Evolutionary conservation across 2,113 vertebrate species (phyloP).

Genomic region (Potamarius usumacintae): DNA sequence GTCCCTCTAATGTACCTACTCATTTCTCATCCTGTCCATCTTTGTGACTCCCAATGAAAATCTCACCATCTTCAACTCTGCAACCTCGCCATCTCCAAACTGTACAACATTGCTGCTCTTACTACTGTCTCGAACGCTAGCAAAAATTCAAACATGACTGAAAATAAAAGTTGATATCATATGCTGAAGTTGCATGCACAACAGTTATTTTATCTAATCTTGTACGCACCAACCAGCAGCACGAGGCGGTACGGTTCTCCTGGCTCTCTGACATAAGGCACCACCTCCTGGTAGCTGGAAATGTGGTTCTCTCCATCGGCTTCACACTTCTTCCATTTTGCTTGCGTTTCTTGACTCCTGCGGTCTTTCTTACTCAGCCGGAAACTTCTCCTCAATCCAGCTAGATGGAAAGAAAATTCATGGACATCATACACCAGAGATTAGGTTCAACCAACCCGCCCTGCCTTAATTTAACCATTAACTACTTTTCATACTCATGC

Average conservation of each 20-base stretch:
- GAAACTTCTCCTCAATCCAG: constrained; percentile 90
- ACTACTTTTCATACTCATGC: not conserved
- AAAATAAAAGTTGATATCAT: not conserved
- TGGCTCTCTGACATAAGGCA: constrained; percentile 56
- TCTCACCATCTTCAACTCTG: too few species aligned
- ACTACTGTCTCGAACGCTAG: not conserved
- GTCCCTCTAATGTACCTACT: too few species aligned
- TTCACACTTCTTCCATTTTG: constrained; percentile 82
- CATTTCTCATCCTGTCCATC: too few species aligned
- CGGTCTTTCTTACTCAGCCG: constrained; percentile 86
- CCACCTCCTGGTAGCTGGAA: constrained; percentile 65
- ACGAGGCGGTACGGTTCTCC: constrained; percentile 59
- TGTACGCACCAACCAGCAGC: constrained; percentile 64
- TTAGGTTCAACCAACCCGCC: not conserved
- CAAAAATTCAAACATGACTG: not conserved
- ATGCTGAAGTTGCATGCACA: not conserved
- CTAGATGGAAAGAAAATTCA: constrained; percentile 62
- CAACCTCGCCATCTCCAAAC: too few species aligned
- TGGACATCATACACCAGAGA: not conserved
- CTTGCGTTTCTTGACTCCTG: constrained; percentile 77
- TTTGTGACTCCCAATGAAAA: too few species aligned
- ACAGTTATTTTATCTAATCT: not conserved
- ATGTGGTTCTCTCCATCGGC: constrained; percentile 68
- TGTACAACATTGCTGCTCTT: too few species aligned
- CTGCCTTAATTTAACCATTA: not conserved